Conservation (phyloP, 2,113 vertebrate species). For the Thinocorus orbignyianus region DNA sequence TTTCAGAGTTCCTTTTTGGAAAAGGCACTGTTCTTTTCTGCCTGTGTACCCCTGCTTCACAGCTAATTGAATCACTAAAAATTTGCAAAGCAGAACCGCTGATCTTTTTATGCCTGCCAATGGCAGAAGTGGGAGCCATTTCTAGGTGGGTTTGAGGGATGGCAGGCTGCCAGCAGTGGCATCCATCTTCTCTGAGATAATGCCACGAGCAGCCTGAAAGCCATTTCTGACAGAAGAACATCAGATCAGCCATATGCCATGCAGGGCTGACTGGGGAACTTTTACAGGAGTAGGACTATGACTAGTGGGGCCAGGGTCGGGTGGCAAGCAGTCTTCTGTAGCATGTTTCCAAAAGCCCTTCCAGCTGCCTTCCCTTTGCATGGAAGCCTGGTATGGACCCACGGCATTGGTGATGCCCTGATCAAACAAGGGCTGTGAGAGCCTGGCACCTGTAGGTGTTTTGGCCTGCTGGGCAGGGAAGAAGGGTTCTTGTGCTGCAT, state of each 20-base stretch:
- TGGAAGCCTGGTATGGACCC: neutral
- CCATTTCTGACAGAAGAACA: neutral
- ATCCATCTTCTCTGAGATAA: neutral
- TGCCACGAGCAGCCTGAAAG: neutral
- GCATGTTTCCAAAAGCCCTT: neutral
- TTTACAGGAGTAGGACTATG: neutral
- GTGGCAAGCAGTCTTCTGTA: neutral
- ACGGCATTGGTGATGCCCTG: neutral
- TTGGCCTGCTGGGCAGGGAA: neutral
- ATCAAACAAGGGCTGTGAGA: neutral
- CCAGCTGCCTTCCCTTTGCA: rapidly evolving
- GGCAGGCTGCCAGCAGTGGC: neutral
- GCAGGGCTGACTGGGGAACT: neutral
- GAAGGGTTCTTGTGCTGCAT: neutral
- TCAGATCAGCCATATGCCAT: neutral
- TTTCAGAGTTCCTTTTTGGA: neutral
- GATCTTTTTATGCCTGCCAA: neutral
- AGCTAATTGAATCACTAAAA: neutral
- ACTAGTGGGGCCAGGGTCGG: rapidly evolving
- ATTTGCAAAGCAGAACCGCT: neutral
- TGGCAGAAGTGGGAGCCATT: rapidly evolving
- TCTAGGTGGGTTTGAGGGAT: neutral
- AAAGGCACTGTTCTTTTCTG: neutral
- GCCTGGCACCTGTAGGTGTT: neutral
- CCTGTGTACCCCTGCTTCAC: neutral